Evolutionary conservation across 2,888 invertebrate genomes (phyloP).

Genomic region (Hedychridium roseum): DNA sequence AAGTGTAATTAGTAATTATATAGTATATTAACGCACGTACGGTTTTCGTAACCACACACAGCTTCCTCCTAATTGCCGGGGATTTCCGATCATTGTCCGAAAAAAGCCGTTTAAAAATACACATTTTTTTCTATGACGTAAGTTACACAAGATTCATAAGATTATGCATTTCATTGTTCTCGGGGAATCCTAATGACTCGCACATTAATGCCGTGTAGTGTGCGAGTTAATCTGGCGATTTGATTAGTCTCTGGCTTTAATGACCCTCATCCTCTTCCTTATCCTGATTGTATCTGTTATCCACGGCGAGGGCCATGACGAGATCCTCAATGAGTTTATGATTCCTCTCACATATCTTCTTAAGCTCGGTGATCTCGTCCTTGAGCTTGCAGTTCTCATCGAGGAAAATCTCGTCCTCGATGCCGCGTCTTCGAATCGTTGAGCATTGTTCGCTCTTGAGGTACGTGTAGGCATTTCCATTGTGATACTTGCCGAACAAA

Average conservation of each 20-base stretch:
- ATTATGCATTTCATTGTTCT: background rate
- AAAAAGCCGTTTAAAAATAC: too few species aligned
- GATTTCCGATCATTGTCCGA: too few species aligned
- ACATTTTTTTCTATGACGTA: too few species aligned
- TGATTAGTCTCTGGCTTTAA: conserved; percentile 7
- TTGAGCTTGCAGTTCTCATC: conserved; percentile 32
- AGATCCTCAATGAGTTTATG: conserved; percentile 52
- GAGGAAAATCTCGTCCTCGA: conserved; percentile 29
- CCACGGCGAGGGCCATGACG: conserved; percentile 31
- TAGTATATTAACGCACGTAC: too few species aligned
- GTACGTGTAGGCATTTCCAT: conserved; percentile 36
- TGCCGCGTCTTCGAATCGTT: conserved; percentile 24
- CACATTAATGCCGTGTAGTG: too few species aligned
- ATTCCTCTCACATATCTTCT: conserved; percentile 52
- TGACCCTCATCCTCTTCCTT: conserved; percentile 25
- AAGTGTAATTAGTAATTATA: too few species aligned
- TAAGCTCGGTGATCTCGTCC: conserved; percentile 47
- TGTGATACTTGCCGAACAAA: conserved; percentile 43
- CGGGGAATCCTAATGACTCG: background rate
- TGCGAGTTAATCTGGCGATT: too few species aligned
- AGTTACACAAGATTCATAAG: too few species aligned
- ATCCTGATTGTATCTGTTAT: conserved; percentile 23
- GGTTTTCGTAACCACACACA: too few species aligned
- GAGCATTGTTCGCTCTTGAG: conserved; percentile 41
- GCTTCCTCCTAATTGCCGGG: too few species aligned